Percentiles rank a stretch among this genome's conserved stretches.
phyloP scores from a whole-genome alignment of 2,888 invertebrate genomes.

The Macropis europaea region DNA sequence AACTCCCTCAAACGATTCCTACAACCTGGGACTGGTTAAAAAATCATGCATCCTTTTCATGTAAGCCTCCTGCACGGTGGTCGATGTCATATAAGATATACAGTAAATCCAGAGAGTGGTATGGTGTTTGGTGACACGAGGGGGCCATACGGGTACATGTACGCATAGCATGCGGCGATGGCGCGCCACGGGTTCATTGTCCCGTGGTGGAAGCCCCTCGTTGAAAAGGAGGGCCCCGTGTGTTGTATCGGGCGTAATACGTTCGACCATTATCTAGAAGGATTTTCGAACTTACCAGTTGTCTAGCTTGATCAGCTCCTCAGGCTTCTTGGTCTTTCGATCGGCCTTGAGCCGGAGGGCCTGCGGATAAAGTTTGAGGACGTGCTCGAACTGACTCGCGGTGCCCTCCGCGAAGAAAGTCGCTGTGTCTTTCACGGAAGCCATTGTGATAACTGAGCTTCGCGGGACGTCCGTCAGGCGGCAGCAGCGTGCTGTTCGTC shows the following conservation, averaged over 20 bases:
- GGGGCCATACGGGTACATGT: conserved; percentile 54
- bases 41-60: too few relatives aligned
- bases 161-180: conserved; percentile 52
- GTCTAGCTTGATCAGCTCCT: conserved; percentile 96
- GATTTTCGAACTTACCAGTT: conserved; percentile 89
- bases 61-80: too few relatives aligned
- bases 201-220: conserved; percentile 68
- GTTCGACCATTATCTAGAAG: conserved; percentile 19
- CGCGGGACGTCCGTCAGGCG: conserved; percentile 65
- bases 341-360: conserved; percentile 95
- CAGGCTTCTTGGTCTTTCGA: conserved; percentile 94
- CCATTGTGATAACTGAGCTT: conserved; percentile 84
- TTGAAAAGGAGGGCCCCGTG: conserved; percentile 57
- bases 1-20: too few relatives aligned
- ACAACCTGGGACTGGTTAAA: too few relatives aligned
- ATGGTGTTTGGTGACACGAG: conserved; percentile 35
- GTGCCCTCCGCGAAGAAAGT: conserved; percentile 96
- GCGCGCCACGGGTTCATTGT: conserved; percentile 79
- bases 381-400: conserved; percentile 92
- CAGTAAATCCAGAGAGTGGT: conserved; percentile 58
- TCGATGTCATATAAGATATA: too few relatives aligned
- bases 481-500: conserved; percentile 61
- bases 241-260: conserved; percentile 53
- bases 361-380: conserved; percentile 94
- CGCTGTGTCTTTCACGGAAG: conserved; percentile 94